Evolutionary conservation across 2,113 vertebrate genomes (phyloP).

Genomic region (Lontra canadensis): DNA sequence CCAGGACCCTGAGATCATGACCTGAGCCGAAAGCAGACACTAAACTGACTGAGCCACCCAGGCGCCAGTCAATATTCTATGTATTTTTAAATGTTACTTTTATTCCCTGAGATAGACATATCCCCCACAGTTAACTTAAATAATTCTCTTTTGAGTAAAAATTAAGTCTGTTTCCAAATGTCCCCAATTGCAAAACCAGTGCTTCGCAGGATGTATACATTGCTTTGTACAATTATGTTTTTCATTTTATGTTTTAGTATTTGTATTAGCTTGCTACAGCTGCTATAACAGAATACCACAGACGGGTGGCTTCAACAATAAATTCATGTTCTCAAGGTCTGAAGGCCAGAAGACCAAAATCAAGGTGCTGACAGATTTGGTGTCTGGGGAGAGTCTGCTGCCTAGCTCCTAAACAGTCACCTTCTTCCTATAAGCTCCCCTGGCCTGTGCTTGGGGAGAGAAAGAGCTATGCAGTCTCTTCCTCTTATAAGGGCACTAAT

Average conservation of each 20-base stretch:
- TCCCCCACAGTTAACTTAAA: background rate
- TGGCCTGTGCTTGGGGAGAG: background rate
- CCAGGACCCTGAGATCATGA: too few relatives aligned
- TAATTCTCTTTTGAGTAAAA: background rate
- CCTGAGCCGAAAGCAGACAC: too few relatives aligned
- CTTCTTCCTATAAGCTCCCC: background rate
- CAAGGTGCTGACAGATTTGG: background rate
- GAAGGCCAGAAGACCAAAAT: background rate
- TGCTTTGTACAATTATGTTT: background rate
- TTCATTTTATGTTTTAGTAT: background rate
- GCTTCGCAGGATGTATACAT: background rate
- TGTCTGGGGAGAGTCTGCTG: background rate
- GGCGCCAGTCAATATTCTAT: background rate
- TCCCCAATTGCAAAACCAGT: background rate
- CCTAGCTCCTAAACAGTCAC: background rate
- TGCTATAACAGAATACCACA: background rate
- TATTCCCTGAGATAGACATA: background rate
- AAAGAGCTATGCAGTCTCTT: background rate
- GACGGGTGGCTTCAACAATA: background rate
- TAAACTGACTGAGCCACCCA: too few relatives aligned
- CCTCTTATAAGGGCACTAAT: background rate
- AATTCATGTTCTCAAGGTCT: background rate
- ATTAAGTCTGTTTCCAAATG: background rate
- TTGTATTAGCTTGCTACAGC: background rate
- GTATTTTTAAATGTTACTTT: constrained; percentile 25